Evolutionary conservation across 2,888 invertebrate genomes (phyloP).

Genomic region (Helicoverpa assulta): DNA sequence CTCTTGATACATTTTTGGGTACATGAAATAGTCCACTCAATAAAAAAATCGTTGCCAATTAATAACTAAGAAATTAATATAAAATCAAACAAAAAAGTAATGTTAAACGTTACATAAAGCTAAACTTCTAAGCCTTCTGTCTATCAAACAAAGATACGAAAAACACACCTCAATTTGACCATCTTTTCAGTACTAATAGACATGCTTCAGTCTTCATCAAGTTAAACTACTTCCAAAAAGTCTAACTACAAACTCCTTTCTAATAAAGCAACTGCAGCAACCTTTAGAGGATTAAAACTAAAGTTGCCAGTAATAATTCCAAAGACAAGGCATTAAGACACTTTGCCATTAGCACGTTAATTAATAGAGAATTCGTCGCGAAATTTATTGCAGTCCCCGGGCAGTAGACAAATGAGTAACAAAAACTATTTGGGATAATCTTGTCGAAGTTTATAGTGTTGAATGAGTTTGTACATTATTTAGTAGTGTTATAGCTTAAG

Average conservation of each 20-base stretch:
- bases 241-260: constrained; percentile 1
- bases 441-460: constrained; percentile 30
- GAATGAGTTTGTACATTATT: constrained; percentile 10
- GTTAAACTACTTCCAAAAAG: background rate
- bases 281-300: constrained; percentile 44
- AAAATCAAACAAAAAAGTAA: too few species aligned
- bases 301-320: constrained; percentile 45
- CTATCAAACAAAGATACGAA: too few species aligned
- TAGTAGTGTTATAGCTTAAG: background rate
- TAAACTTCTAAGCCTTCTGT: too few species aligned
- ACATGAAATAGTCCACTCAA: too few species aligned
- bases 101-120: too few species aligned
- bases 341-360: constrained; percentile 57
- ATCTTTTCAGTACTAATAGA: too few species aligned
- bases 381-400: constrained; percentile 48
- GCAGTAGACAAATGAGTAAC: constrained; percentile 43
- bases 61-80: too few species aligned
- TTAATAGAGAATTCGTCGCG: constrained; percentile 56
- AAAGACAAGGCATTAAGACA: constrained; percentile 50
- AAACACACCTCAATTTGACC: too few species aligned
- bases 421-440: constrained; percentile 53
- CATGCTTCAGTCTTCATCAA: too few species aligned
- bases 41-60: too few species aligned
- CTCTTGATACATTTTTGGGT: too few species aligned
- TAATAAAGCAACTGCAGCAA: constrained; percentile 18